phyloP scores from a whole-genome alignment of 2,113 vertebrate genomes.

The Salvelinus alpinus region DNA sequence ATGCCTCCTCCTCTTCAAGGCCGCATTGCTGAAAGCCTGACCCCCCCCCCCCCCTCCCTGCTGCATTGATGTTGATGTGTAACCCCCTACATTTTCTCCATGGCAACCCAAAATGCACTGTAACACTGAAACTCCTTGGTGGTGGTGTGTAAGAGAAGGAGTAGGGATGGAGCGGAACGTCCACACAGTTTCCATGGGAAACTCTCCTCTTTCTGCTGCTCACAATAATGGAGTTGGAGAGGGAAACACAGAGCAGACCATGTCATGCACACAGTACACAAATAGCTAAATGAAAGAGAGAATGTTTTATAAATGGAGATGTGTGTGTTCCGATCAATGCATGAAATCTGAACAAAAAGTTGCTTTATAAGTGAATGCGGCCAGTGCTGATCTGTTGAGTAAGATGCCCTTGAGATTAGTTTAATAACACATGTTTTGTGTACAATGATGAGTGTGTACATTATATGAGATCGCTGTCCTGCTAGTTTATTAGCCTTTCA shows the following conservation, averaged over 20 bases:
- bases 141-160: constrained; percentile 1
- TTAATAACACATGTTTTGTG: neutral
- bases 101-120: constrained; percentile 41
- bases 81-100: constrained; percentile 28
- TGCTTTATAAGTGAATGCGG: neutral
- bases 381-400: neutral
- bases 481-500: neutral
- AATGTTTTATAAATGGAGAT: neutral
- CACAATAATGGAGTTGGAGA: neutral
- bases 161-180: neutral
- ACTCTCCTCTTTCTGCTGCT: neutral
- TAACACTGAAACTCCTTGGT: constrained; percentile 44
- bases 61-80: constrained; percentile 14
- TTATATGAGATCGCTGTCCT: neutral
- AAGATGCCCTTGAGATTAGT: neutral
- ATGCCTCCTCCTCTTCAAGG: neutral
- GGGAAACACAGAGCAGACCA: neutral
- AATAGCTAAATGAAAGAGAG: neutral
- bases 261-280: neutral
- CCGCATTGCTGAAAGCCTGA: constrained; percentile 20
- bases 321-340: too few relatives aligned
- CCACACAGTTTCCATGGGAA: constrained; percentile 27
- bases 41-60: too few relatives aligned
- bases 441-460: neutral
- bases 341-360: neutral